Conservation (phyloP, 2,113 vertebrate species). For the Cyrtonyx montezumae region DNA sequence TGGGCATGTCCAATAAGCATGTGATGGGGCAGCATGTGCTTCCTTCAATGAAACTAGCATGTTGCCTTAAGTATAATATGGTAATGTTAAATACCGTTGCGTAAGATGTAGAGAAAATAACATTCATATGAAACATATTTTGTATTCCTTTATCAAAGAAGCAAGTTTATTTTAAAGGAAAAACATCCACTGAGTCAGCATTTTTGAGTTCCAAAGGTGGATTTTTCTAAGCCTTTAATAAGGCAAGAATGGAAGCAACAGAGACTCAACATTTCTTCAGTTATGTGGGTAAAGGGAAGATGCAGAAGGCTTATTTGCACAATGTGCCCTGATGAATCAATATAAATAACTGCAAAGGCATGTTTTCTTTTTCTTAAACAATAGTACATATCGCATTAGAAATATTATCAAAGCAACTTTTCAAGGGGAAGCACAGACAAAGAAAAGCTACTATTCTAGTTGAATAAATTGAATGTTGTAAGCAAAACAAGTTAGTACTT, state of each 20-base stretch:
- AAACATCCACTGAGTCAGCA: background rate
- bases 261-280: background rate
- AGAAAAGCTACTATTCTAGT: background rate
- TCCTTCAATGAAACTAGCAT: background rate
- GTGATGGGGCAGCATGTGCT: background rate
- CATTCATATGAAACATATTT: background rate
- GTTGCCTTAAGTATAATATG: background rate
- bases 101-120: background rate
- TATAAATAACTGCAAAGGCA: background rate
- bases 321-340: background rate
- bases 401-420: background rate
- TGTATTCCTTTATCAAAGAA: background rate
- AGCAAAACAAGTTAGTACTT: background rate
- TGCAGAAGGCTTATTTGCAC: background rate
- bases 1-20: background rate
- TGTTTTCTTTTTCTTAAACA: background rate
- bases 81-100: background rate
- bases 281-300: accelerated
- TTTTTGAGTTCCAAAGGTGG: background rate
- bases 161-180: background rate
- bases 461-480: background rate
- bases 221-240: background rate
- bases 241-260: background rate
- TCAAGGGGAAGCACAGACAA: background rate
- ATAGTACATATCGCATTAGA: background rate